Base-by-base conservation (phyloP, 2,888 invertebrate species). In the Andrena marginata region DNA sequence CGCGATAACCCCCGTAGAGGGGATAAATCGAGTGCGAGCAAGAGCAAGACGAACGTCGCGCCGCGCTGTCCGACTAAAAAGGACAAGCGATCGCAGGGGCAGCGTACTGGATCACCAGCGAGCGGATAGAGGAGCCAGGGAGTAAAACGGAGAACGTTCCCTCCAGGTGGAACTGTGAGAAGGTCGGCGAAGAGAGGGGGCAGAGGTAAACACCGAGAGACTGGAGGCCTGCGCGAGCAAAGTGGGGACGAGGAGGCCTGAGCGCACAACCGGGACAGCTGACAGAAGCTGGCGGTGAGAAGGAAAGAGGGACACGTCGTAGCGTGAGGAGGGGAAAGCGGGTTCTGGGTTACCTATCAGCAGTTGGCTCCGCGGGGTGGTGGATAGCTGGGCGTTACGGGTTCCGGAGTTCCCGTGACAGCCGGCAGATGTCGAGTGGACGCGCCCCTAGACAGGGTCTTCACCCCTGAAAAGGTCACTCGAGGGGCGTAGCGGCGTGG, bases 391-490 rank as follows among this genome's bases (percentile, higher is more conserved):
- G 87, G 85, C 82, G 85, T 72, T 65, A 20, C 83, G 29, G 20
- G 13, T 26, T 64, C 16, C 7, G n/a, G 7, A 62, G 73, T 77
- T 85, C 78, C 23, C 51, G n/a, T 8, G 29, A 51, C 78, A 42
- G 63, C 84, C 87, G 65, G 54, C 84, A 88, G 88, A 84, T 88
- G 88, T 85, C 87, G 82, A 81, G 81, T 51, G 26, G 49, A 70
- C 56, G 76, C 67, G 63, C 82, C 81, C 82, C 79, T 77, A 70
- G 67, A 73, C 78, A 64, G 65, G 80, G 77, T 78, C 71, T 77
- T 80, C 85, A 82, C 75, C 84, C 84, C 86, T 69, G 56, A 63
- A 64, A 56, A 78, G 78, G 69, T 78, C 71, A 71, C 13, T 54
- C 29, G 10, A 35, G 71, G 77, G 85, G 89, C 79, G 86, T 85